Conservation (phyloP, 37 sponge, comb jelly and placozoan genomes). For the Crambe crambe region DNA sequence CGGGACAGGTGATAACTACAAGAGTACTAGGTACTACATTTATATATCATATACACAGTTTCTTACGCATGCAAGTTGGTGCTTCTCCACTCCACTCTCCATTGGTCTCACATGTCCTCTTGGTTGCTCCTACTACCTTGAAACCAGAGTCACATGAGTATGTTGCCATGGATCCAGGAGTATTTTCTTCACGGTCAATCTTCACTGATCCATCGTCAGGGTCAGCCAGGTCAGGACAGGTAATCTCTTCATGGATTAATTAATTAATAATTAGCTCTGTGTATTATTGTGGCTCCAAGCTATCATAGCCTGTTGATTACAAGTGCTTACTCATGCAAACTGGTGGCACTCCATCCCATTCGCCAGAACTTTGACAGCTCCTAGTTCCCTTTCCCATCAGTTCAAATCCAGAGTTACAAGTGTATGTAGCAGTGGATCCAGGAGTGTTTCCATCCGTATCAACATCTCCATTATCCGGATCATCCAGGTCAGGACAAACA, state of each 20-base stretch:
- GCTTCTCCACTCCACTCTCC: conserved; percentile 49
- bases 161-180: conserved; percentile 23
- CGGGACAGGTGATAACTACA: conserved; percentile 21
- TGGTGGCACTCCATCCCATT: too few relatives aligned
- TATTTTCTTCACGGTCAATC: not conserved
- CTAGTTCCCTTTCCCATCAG: not conserved
- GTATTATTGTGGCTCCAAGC: too few relatives aligned
- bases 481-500: too few relatives aligned
- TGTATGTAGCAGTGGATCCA: not conserved
- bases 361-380: not conserved
- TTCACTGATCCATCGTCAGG: conserved; percentile 39
- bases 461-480: not conserved
- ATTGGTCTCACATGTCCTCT: conserved; percentile 30
- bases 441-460: not conserved
- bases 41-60: not conserved
- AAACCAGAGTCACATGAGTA: conserved; percentile 59
- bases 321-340: too few relatives aligned
- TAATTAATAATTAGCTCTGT: too few relatives aligned
- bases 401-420: not conserved
- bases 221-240: conserved; percentile 19
- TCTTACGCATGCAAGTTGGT: conserved; percentile 36
- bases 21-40: not conserved
- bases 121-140: conserved; percentile 26
- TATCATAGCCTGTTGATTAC: too few relatives aligned
- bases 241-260: not conserved